Evolutionary conservation across 2,113 vertebrate species (phyloP), one percentile per base, ranked within the genome.

Genomic region (Hippoglossus stenolepis): DNA sequence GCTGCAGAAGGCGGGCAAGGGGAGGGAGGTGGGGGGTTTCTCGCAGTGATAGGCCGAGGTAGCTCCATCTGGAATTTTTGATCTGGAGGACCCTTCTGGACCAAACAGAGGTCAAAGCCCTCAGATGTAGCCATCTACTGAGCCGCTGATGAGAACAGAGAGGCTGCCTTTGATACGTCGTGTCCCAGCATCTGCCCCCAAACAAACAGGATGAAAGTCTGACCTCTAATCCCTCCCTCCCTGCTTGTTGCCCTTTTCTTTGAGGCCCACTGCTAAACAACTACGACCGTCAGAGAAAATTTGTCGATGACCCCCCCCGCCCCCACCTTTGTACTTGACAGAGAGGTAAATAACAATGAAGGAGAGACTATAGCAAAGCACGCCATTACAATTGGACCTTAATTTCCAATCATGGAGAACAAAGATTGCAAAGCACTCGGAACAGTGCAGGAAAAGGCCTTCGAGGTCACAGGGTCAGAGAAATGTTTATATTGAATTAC

Each of bases 171-270:
- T 93, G 92, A 95, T 94, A 87, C 23, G 38, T 64, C 62, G 71
- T 80, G 80, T 79, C 83, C 80, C 75, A 61, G 79, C 31, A 64
- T 82, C 83, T 73, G 82, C 73, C 88, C 79, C 75, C 83, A 89
- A 91, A 92, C 85, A 89, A 90, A 87, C 84, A 89, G 85, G 90
- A 94, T 93, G 92, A 94, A 94, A 94, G 92, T 73, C 79, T 93
- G 90, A 92, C 93, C 94, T 92, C 90, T 90, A 84, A 84, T 88
- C 90, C 83, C 77, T 88, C 90, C 83, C 77, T 89, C 77, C 43
- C 82, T 61, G 82, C 64, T 60, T 88, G 79, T 77, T 93, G 91
- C 83, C 85, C 86, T 93, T 92, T 91, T 82, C 88, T 84, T 72
- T 82, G 60, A 80, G 74, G 75, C 72, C 70, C 70, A 56, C 71